phyloP scores from a whole-genome alignment of 2,888 invertebrate species.

The Byasa hedistus region DNA sequence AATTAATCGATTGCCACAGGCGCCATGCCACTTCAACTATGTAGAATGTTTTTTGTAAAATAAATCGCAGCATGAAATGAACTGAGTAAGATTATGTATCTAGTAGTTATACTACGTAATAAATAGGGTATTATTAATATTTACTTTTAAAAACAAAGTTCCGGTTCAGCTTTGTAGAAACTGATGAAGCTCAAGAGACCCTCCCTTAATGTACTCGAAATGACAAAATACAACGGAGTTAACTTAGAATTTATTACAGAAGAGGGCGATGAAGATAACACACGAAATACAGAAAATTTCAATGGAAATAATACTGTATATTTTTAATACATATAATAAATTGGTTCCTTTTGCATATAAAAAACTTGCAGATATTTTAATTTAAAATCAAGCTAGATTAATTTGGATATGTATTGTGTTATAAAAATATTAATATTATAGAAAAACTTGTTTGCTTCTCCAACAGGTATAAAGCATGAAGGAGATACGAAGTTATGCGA shows the following conservation, averaged over 20 bases:
- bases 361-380: too few species aligned
- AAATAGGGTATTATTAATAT: too few species aligned
- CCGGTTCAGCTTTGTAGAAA: constrained; percentile 43
- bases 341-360: not conserved
- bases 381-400: too few species aligned
- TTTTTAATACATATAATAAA: constrained; percentile 3
- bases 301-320: constrained; percentile 23
- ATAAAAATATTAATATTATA: too few species aligned
- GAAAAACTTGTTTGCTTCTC: constrained; percentile 17
- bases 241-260: constrained; percentile 47
- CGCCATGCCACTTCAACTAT: constrained; percentile 25
- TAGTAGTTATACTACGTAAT: too few species aligned
- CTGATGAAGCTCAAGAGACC: constrained; percentile 35
- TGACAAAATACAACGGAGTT: constrained; percentile 48
- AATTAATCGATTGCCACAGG: constrained; percentile 35
- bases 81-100: too few species aligned
- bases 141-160: constrained; percentile 37
- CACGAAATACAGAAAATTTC: constrained; percentile 36
- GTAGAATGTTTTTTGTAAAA: too few species aligned
- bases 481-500: constrained; percentile 61
- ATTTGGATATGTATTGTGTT: too few species aligned
- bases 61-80: too few species aligned
- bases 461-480: constrained; percentile 51
- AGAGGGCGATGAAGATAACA: constrained; percentile 41
- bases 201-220: constrained; percentile 26